Conservation (phyloP, 30 jellyfish, hydroid and myxozoan species). For the Pelagia noctiluca region DNA sequence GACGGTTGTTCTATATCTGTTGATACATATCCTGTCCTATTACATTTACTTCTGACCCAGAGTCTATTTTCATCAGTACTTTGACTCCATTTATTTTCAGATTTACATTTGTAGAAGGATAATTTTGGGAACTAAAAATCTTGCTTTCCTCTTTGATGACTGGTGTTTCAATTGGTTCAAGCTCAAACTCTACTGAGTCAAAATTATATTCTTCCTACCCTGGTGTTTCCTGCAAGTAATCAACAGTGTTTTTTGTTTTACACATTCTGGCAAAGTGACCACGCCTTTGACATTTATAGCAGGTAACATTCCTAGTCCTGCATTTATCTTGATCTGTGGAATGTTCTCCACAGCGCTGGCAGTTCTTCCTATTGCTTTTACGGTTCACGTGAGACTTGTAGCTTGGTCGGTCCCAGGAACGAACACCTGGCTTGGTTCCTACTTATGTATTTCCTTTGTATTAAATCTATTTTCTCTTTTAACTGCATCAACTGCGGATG, state of each 20-base stretch:
- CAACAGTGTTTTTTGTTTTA: neutral
- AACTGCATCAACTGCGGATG: too few relatives aligned
- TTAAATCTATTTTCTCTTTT: too few relatives aligned
- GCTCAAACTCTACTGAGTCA: constrained; percentile 47
- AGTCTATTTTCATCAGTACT: constrained; percentile 16
- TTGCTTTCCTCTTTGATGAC: constrained; percentile 34
- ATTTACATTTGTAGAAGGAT: constrained; percentile 30
- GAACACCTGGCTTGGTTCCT: too few relatives aligned
- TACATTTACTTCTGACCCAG: constrained; percentile 26
- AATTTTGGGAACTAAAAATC: constrained; percentile 25
- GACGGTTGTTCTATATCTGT: constrained; percentile 27
- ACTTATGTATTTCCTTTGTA: too few relatives aligned
- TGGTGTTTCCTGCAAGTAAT: constrained; percentile 23
- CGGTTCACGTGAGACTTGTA: too few relatives aligned
- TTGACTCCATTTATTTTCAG: constrained; percentile 35
- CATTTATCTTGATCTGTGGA: constrained; percentile 38
- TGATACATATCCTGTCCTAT: constrained; percentile 19
- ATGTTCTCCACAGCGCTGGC: constrained; percentile 21
- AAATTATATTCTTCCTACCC: constrained; percentile 37
- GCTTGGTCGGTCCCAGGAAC: too few relatives aligned
- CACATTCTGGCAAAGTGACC: constrained; percentile 36
- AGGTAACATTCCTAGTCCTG: constrained; percentile 21
- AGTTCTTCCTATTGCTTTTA: neutral
- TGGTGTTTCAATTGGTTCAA: constrained; percentile 39
- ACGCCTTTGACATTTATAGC: constrained; percentile 16